phyloP scores from a whole-genome alignment of 2,113 vertebrate species.

The Helogale parvula region DNA sequence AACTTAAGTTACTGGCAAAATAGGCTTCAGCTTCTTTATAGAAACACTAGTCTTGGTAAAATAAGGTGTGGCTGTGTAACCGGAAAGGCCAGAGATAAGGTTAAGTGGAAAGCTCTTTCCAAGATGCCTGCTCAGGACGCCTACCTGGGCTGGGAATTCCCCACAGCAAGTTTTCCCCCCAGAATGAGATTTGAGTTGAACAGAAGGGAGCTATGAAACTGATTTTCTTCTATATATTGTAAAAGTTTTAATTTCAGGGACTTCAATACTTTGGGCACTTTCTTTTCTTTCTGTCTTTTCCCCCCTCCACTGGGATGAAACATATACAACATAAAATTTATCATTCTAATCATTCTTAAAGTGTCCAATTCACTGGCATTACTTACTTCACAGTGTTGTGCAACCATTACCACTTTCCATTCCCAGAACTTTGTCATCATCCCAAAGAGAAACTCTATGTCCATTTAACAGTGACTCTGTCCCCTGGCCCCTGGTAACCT shows the following conservation, averaged over 20 bases:
- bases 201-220: neutral
- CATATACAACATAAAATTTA: neutral
- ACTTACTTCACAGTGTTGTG: neutral
- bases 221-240: slow-evolving; percentile 32
- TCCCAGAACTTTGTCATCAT: neutral
- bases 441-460: neutral
- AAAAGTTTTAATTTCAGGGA: neutral
- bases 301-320: neutral
- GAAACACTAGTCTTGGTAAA: neutral
- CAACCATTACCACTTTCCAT: neutral
- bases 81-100: neutral
- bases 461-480: neutral
- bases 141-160: neutral
- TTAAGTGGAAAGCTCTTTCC: neutral
- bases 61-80: neutral
- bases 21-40: neutral
- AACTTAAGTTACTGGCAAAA: neutral
- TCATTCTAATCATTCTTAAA: neutral
- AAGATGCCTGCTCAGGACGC: neutral
- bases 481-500: neutral
- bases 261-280: neutral
- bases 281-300: neutral
- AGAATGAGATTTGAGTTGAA: neutral
- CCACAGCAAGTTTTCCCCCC: neutral
- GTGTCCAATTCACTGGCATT: neutral